These are phyloP conservation scores for Phalacrocorax brasilianus DNA, from an alignment of 2,113 vertebrate species.

Conservation along the genomic window DNA sequence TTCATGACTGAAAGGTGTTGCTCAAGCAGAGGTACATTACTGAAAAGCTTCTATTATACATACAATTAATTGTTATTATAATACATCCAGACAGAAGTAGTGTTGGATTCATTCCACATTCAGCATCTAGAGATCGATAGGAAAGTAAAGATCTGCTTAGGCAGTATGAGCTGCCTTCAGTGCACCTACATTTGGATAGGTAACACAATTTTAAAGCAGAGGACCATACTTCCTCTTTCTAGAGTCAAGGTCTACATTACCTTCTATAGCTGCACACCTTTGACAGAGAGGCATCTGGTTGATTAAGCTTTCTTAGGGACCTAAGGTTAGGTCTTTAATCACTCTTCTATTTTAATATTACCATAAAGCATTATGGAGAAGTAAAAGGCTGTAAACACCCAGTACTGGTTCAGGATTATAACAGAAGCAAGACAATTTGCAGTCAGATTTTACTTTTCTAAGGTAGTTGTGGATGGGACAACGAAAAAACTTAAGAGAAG, in stretches of 20 bases:
- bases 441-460: not conserved
- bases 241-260: not conserved
- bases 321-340: not conserved
- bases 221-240: not conserved
- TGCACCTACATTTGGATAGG: not conserved
- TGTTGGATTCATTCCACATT: not conserved
- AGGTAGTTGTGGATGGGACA: not conserved
- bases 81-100: not conserved
- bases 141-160: not conserved
- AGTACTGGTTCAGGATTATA: not conserved
- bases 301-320: not conserved
- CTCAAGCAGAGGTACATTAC: not conserved
- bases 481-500: not conserved
- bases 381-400: not conserved
- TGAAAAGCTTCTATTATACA: not conserved
- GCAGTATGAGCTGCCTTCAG: not conserved
- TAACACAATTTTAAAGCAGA: not conserved
- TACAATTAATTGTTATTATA: not conserved
- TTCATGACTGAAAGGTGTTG: not conserved
- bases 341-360: not conserved
- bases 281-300: not conserved
- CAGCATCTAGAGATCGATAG: not conserved
- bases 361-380: not conserved
- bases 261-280: not conserved
- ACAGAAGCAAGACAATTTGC: fast-evolving